Evolutionary conservation across 2,797 vertebrate species (phyloP).

Genomic region (Smutsia gigantea): DNA sequence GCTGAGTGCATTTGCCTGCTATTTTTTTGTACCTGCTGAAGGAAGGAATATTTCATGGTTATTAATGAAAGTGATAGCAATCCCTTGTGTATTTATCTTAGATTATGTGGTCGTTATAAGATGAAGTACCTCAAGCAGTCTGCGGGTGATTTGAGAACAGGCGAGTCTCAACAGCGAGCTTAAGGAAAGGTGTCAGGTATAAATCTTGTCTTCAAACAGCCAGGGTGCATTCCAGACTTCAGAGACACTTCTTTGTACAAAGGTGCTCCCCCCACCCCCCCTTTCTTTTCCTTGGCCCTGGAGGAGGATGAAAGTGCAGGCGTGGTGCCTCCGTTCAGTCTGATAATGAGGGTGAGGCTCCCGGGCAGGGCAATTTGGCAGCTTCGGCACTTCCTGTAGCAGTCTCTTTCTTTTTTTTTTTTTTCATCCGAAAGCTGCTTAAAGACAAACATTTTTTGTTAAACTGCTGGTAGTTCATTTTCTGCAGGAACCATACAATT

Average conservation of each 20-base stretch:
- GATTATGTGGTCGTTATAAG: slow-evolving; percentile 92
- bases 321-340: slow-evolving; percentile 90
- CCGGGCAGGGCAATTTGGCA: slow-evolving; percentile 92
- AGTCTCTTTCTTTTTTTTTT: slow-evolving; percentile 79
- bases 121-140: slow-evolving; percentile 92
- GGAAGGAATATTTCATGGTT: slow-evolving; percentile 81
- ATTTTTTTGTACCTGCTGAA: slow-evolving; percentile 54
- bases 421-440: slow-evolving; percentile 86
- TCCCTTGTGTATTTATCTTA: slow-evolving; percentile 91
- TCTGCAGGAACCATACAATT: slow-evolving; percentile 90
- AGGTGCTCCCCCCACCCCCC: slow-evolving; percentile 72
- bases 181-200: slow-evolving; percentile 90
- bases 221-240: slow-evolving; percentile 91
- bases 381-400: slow-evolving; percentile 92
- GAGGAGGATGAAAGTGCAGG: slow-evolving; percentile 91
- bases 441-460: slow-evolving; percentile 88
- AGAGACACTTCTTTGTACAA: slow-evolving; percentile 88
- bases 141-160: slow-evolving; percentile 93
- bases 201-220: slow-evolving; percentile 92
- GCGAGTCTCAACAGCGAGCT: slow-evolving; percentile 94
- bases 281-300: slow-evolving; percentile 87
- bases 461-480: slow-evolving; percentile 89
- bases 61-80: slow-evolving; percentile 91
- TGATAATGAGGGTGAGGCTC: slow-evolving; percentile 93
- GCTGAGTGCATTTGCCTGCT: slow-evolving; percentile 13